Conservation (phyloP, 2,888 invertebrate species). For the Sinelater perroti region DNA sequence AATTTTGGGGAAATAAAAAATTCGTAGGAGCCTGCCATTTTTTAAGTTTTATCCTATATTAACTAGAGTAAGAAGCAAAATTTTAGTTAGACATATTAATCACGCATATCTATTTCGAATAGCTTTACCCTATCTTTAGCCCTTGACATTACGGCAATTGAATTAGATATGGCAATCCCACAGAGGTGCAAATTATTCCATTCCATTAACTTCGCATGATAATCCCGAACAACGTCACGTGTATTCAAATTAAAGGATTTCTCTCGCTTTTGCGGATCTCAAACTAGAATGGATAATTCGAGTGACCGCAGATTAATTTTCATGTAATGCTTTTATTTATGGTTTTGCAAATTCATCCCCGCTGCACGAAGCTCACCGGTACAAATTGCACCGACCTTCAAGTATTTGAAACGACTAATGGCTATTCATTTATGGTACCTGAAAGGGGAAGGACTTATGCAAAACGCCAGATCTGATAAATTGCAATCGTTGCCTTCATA, state of each 20-base stretch:
- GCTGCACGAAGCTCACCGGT: background rate
- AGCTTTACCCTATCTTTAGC: too few relatives aligned
- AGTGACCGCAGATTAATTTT: slow-evolving; percentile 1
- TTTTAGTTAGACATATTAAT: too few relatives aligned
- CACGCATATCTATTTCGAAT: too few relatives aligned
- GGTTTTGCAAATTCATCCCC: background rate
- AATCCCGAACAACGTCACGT: background rate
- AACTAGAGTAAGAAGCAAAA: too few relatives aligned
- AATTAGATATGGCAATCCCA: too few relatives aligned
- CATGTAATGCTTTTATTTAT: slow-evolving; percentile 8
- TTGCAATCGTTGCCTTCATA: background rate
- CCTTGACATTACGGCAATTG: too few relatives aligned
- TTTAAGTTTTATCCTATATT: too few relatives aligned
- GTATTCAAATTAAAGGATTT: slow-evolving; percentile 1
- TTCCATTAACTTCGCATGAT: background rate
- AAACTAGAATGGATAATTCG: background rate
- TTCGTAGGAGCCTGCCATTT: too few relatives aligned
- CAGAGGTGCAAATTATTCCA: background rate
- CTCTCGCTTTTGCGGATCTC: background rate
- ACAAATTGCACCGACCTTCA: slow-evolving; percentile 3
- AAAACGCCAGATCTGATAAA: background rate
- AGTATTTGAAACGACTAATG: slow-evolving; percentile 1
- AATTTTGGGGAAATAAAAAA: too few relatives aligned
- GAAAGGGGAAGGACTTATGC: background rate
- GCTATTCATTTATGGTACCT: slow-evolving; percentile 2